Conservation (phyloP, 2,113 vertebrate genomes). For the Odocoileus hemionus region DNA sequence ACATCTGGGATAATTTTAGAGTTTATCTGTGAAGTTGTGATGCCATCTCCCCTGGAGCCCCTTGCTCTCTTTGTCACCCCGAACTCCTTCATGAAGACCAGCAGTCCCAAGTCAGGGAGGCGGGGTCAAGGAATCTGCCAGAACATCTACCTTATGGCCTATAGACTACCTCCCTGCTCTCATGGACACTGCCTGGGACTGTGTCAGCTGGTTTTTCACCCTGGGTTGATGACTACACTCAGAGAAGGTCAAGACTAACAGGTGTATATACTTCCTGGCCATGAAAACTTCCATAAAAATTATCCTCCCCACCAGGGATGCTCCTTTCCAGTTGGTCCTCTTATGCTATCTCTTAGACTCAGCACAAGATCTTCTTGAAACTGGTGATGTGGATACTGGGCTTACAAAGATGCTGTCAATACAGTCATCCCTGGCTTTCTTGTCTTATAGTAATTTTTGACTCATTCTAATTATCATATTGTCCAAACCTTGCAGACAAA, state of each 20-base stretch:
- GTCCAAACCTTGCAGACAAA: neutral
- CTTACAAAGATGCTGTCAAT: neutral
- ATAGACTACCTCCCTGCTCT: neutral
- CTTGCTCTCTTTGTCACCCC: neutral
- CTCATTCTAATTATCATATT: neutral
- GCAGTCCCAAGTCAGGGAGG: neutral
- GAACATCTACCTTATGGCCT: neutral
- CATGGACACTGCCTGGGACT: no score
- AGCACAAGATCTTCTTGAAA: neutral
- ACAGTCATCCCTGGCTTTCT: neutral
- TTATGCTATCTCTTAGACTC: neutral
- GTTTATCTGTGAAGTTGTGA: neutral
- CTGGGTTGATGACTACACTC: neutral
- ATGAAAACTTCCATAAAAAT: neutral
- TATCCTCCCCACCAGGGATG: neutral
- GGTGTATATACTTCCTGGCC: neutral
- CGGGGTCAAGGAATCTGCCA: neutral
- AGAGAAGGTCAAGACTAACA: neutral
- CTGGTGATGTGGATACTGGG: neutral
- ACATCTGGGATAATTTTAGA: neutral
- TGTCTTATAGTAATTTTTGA: neutral
- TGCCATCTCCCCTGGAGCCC: neutral
- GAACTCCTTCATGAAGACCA: neutral
- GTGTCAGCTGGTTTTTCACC: neutral
- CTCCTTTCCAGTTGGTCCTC: neutral